Evolutionary conservation across 2,797 vertebrate genomes (phyloP), one percentile per base, ranked within the genome.

Genomic region (Anguilla obscura): DNA sequence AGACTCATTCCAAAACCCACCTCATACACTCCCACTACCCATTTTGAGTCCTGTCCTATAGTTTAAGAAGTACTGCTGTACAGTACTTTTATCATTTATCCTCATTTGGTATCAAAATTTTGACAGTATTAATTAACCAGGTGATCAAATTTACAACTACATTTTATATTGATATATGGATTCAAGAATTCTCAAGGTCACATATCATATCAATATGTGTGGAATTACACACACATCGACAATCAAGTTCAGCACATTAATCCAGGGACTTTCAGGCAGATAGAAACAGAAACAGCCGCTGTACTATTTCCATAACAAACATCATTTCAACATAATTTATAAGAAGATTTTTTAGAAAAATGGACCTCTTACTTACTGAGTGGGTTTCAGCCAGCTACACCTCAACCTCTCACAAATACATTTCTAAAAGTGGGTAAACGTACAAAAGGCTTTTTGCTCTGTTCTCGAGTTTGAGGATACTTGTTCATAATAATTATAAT

Each of bases 401-500:
- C 54, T 36, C 56, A n/a, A 16, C 48, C 40, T 60, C 40, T 14
- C 82, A 84, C 63, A 82, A 82, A 63, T 87, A 50, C 36, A 84
- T 87, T 66, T 84, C 79, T 71, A 69, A 69, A 63, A 84, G 8
- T 58, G 6, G 80, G 18, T 66, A 60, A 80, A 66, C 16, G 40
- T 60, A 33, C 86, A 87, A 83, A 83, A 36, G 9, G 27, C n/a
- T 3, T 27, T 30, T 50, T 83, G 40, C 86, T 87, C 40, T 45
- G 24, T 27, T 18, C 21, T 58, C 45, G 33, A 84, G 50, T 56
- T 3, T 14, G 82, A 21, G 54, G 63, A 85, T 85, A 71, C 52
- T 88, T 84, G 63, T n/a, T 85, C 30, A 69, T 88, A 50, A 88
- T 88, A 88, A 88, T 88, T 76, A 66, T 14, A 74, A 74, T 88